Conservation (phyloP, 2,113 vertebrate species). For the Coptodon bakossiorum region DNA sequence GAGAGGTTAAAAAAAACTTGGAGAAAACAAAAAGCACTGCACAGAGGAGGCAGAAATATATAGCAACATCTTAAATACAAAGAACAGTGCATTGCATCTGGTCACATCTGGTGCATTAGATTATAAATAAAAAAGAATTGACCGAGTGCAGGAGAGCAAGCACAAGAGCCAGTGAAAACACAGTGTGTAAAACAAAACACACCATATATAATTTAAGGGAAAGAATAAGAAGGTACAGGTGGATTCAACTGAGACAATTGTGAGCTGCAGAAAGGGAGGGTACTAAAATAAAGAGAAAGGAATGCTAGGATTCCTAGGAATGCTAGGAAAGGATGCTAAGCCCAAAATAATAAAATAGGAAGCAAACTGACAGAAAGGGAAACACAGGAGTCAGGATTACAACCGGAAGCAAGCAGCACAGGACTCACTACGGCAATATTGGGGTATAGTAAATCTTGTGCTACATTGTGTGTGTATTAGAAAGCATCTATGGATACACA, state of each 20-base stretch:
- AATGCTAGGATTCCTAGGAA: too few species aligned
- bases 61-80: background rate
- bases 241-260: background rate
- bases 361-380: background rate
- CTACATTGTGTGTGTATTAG: background rate
- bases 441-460: background rate
- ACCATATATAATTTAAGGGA: background rate
- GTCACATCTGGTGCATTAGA: background rate
- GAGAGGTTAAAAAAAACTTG: too few species aligned
- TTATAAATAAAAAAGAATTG: background rate
- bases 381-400: background rate
- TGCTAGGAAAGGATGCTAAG: background rate
- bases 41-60: too few species aligned
- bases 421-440: background rate
- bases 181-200: background rate
- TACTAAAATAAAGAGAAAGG: background rate
- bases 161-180: background rate
- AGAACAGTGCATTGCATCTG: background rate
- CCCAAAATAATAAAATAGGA: background rate
- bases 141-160: background rate
- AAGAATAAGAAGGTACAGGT: background rate
- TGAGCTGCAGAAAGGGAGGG: background rate
- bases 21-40: background rate
- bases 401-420: background rate
- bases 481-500: background rate